Evolutionary conservation across 2,888 invertebrate species (phyloP).

Genomic region (Polyommatus icarus): DNA sequence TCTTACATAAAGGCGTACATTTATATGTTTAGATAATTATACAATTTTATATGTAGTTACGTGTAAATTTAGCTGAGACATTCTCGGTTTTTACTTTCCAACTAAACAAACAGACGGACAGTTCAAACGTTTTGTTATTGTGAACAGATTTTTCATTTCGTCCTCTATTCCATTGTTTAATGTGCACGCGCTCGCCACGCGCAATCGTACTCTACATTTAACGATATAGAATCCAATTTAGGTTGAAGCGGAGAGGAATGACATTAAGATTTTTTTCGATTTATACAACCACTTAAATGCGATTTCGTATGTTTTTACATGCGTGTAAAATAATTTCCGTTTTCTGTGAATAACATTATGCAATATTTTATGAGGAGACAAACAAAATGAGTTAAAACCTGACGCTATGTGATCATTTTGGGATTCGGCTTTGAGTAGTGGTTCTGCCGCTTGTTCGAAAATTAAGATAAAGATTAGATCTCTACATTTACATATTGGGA

Average conservation of each 20-base stretch:
- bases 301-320: constrained; percentile 19
- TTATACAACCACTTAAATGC: constrained; percentile 26
- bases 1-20: constrained; percentile 38
- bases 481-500: background rate
- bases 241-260: background rate
- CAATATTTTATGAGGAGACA: constrained; percentile 14
- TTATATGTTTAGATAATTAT: constrained; percentile 46
- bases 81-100: constrained; percentile 60
- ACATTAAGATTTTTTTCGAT: constrained; percentile 22
- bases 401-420: background rate
- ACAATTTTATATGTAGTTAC: constrained; percentile 45
- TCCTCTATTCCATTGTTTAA: constrained; percentile 45
- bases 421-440: background rate
- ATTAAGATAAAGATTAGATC: background rate
- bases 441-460: no score
- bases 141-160: constrained; percentile 54
- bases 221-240: background rate
- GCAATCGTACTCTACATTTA: background rate
- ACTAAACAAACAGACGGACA: constrained; percentile 62
- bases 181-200: background rate
- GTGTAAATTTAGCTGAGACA: constrained; percentile 53
- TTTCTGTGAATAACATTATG: background rate
- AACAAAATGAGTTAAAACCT: background rate
- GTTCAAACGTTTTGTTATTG: constrained; percentile 54
- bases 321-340: background rate